A percentile compares a stretch with the other conserved stretches of the same genome.
Conservation (phyloP, 2,113 vertebrate species). For the Cephalopholis sonnerati region DNA sequence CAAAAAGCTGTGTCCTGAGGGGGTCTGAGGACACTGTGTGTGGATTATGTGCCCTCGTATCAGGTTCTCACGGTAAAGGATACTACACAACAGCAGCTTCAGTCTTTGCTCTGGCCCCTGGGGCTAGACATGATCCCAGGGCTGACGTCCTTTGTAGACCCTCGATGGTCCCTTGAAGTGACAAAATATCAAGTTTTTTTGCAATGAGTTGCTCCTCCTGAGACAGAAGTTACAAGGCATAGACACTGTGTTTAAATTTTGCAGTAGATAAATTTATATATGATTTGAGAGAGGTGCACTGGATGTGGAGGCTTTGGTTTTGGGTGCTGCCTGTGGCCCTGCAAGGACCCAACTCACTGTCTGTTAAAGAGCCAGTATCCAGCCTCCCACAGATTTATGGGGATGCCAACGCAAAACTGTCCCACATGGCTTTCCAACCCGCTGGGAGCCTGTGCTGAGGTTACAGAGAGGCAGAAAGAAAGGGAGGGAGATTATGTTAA, state of each 20-base stretch:
- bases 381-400: slow-evolving; percentile 83
- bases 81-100: slow-evolving; percentile 81
- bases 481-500: slow-evolving; percentile 54
- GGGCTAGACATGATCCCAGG: slow-evolving; percentile 83
- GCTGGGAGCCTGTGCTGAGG: slow-evolving; percentile 71
- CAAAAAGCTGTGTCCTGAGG: slow-evolving; percentile 80
- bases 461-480: slow-evolving; percentile 60
- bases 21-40: slow-evolving; percentile 79
- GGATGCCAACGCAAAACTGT: slow-evolving; percentile 85
- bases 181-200: slow-evolving; percentile 65
- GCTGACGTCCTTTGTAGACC: slow-evolving; percentile 75
- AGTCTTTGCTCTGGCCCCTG: slow-evolving; percentile 71
- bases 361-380: slow-evolving; percentile 75
- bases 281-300: slow-evolving; percentile 15
- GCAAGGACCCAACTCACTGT: slow-evolving; percentile 70
- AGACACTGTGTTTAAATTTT: neutral
- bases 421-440: slow-evolving; percentile 81
- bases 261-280: neutral
- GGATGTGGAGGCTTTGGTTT: slow-evolving; percentile 33
- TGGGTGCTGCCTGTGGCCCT: slow-evolving; percentile 64
- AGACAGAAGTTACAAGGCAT: neutral
- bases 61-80: slow-evolving; percentile 84
- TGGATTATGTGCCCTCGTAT: slow-evolving; percentile 80
- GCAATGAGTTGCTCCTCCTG: slow-evolving; percentile 1
- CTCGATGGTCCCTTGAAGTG: slow-evolving; percentile 73